Conservation (phyloP, 2,888 invertebrate genomes). For the Eupelmus urozonus region DNA sequence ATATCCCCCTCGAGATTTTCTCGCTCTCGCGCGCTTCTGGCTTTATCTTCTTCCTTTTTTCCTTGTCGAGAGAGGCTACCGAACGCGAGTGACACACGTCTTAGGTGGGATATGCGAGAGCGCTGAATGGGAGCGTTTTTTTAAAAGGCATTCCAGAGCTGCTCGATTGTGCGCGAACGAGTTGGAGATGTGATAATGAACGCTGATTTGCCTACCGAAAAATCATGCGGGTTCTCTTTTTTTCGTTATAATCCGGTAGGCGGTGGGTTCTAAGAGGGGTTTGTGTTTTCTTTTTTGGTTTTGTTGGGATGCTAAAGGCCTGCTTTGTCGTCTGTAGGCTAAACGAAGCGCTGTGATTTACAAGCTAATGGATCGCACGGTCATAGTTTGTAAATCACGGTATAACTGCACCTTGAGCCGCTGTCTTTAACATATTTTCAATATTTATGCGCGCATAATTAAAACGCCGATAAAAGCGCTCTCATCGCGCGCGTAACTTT, state of each 20-base stretch:
- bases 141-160: slow-evolving; percentile 46
- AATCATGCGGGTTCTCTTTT: slow-evolving; percentile 20
- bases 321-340: too few relatives aligned
- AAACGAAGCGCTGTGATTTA: too few relatives aligned
- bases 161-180: slow-evolving; percentile 45
- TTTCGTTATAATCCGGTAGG: not conserved
- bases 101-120: not conserved
- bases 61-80: slow-evolving; percentile 30
- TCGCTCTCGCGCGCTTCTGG: not conserved
- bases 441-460: too few relatives aligned
- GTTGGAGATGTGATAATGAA: slow-evolving; percentile 50
- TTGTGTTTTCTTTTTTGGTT: not conserved
- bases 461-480: too few relatives aligned
- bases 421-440: too few relatives aligned
- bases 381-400: too few relatives aligned
- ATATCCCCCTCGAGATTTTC: slow-evolving; percentile 35
- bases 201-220: slow-evolving; percentile 52
- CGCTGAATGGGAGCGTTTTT: slow-evolving; percentile 14
- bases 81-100: slow-evolving; percentile 25
- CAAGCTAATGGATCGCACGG: too few relatives aligned
- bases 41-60: not conserved
- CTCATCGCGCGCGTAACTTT: too few relatives aligned
- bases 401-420: too few relatives aligned
- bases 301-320: too few relatives aligned
- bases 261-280: too few relatives aligned